Evolutionary conservation across 1,140 invertebrate species (phyloP).

Genomic region (Drosophila elegans): DNA sequence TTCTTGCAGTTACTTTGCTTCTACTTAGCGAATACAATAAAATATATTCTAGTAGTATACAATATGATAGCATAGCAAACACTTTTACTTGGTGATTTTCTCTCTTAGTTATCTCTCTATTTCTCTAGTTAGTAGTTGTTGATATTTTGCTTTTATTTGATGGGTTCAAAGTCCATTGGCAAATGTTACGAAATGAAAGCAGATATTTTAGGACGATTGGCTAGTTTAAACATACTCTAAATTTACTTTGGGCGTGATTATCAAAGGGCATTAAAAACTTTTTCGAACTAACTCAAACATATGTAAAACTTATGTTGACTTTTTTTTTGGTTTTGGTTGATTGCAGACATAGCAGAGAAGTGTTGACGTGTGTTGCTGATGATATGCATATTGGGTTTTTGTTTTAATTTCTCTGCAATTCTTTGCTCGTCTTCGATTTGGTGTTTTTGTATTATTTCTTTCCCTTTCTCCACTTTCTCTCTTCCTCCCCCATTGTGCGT

Average conservation of each 20-base stretch:
- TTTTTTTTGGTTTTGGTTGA: slow-evolving; percentile 46
- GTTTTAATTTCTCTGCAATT: slow-evolving; percentile 46
- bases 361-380: slow-evolving; percentile 75
- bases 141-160: slow-evolving; percentile 26
- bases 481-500: slow-evolving; percentile 27
- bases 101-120: slow-evolving; percentile 5
- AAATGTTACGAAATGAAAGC: slow-evolving; percentile 39
- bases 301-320: slow-evolving; percentile 23
- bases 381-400: slow-evolving; percentile 63
- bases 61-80: slow-evolving; percentile 66
- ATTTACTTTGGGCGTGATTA: slow-evolving; percentile 57
- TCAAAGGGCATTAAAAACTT: slow-evolving; percentile 57
- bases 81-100: slow-evolving; percentile 47
- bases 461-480: slow-evolving; percentile 9
- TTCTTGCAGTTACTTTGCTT: slow-evolving; percentile 49
- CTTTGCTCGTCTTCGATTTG: slow-evolving; percentile 56
- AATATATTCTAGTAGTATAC: slow-evolving; percentile 9
- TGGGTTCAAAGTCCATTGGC: slow-evolving; percentile 62
- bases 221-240: slow-evolving; percentile 39
- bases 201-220: slow-evolving; percentile 12
- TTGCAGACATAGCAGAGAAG: slow-evolving; percentile 76
- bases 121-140: slow-evolving; percentile 18
- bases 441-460: slow-evolving; percentile 2
- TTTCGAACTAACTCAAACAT: slow-evolving; percentile 42
- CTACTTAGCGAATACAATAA: slow-evolving; percentile 1